Evolutionary conservation across 1,140 invertebrate species (phyloP), one percentile per base, ranked within the genome.

Genomic region (Tetramorium parvispinum): DNA sequence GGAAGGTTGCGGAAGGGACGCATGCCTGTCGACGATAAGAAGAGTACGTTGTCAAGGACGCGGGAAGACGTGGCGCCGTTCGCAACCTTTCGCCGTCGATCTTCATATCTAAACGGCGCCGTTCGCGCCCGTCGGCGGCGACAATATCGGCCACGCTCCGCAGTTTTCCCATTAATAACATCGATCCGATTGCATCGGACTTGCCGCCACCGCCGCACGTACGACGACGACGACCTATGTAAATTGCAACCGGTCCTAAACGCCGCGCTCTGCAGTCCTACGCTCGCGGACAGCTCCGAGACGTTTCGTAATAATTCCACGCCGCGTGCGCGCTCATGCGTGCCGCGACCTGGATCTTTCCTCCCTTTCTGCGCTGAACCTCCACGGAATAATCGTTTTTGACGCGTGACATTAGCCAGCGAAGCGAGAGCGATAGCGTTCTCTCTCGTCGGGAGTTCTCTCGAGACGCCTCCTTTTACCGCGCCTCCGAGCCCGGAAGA

Each of bases 251-350:
- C 87, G 92, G 82, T 91, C 87, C 88, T 88, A 76, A 55, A 21
- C 66, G 32, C 63, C 66, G 32, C 63, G 66, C 27, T 40, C 37
- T 59, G 8, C 27, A 86, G 78, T 88, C 89, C 89, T 90, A 90
- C 89, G 86, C 87, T 71, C 63, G 88, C 85, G 70, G 86, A 86
- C 91, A 90, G 88, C 88, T 89, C 82, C 75, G 88, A 92, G 91
- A 92, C 79, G 91, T 94, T 94, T 94, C 94, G 94, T 94, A 94
- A 94, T 92, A 93, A 94, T 94, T 93, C 93, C 90, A 90, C 91
- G 92, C 90, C 91, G 88, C 91, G 93, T 92, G 94, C 91, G 89
- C 93, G 88, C 92, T 94, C 94, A 94, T 94, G 94, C 94, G 92
- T 94, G 88, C 89, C 91, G 91, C 94, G 93, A 94, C 94, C 94